Percentiles rank a stretch among this genome's conserved stretches.
Conservation (phyloP, 2,797 vertebrate species). For the Cichlasoma orientale region DNA sequence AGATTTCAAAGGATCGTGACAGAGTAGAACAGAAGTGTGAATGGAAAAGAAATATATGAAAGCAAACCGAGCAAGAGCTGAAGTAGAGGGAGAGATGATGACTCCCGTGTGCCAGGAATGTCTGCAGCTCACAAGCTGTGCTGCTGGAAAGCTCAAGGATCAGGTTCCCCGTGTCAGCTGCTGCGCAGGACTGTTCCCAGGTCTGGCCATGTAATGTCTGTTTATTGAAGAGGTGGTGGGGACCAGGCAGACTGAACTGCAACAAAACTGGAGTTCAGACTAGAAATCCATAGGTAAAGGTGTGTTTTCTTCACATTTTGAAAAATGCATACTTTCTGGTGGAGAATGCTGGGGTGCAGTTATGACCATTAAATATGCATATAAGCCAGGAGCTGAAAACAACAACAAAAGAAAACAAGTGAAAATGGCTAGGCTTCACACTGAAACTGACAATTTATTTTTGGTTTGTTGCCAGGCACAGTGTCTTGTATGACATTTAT, state of each 20-base stretch:
- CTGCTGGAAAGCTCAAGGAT: slow-evolving; percentile 74
- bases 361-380: no score
- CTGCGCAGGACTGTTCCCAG: slow-evolving; percentile 58
- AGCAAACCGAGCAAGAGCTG: slow-evolving; percentile 35
- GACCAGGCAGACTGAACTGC: slow-evolving; percentile 1
- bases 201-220: slow-evolving; percentile 60
- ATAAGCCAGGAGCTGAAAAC: neutral
- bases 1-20: neutral
- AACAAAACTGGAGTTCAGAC: slow-evolving; percentile 6
- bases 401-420: neutral
- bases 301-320: neutral
- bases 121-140: slow-evolving; percentile 67
- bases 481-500: slow-evolving; percentile 10
- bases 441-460: neutral
- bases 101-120: slow-evolving; percentile 69
- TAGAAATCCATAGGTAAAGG: neutral
- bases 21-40: slow-evolving; percentile 10
- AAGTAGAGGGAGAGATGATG: slow-evolving; percentile 50
- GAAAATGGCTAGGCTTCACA: neutral
- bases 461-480: neutral
- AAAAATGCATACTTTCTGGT: neutral
- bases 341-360: neutral
- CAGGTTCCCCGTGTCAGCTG: slow-evolving; percentile 78
- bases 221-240: slow-evolving; percentile 39
- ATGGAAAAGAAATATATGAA: slow-evolving; percentile 39